These are phyloP conservation scores for Hypercompe scribonia DNA, from an alignment of 2,888 invertebrate species.

Conservation along the genomic window DNA sequence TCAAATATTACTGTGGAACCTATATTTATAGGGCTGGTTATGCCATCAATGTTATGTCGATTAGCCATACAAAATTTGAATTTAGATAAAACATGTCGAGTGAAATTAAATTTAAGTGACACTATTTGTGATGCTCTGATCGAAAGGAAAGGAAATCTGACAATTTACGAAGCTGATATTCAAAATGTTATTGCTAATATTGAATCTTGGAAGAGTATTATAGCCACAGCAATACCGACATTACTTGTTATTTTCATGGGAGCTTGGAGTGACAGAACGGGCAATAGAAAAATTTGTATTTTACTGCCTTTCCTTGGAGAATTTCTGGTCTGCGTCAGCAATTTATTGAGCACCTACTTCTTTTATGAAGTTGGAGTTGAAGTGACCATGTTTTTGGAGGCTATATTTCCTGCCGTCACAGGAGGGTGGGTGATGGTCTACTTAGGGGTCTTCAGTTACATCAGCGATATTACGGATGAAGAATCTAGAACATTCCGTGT, in stretches of 20 bases:
- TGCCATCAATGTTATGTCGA: slow-evolving; percentile 88
- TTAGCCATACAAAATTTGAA: slow-evolving; percentile 94
- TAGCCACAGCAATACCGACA: slow-evolving; percentile 84
- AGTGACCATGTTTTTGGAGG: slow-evolving; percentile 82
- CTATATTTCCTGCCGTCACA: slow-evolving; percentile 82
- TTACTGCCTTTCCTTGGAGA: slow-evolving; percentile 85
- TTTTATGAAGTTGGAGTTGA: slow-evolving; percentile 84
- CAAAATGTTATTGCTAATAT: slow-evolving; percentile 77
- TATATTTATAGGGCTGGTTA: slow-evolving; percentile 87
- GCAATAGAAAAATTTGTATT: slow-evolving; percentile 86
- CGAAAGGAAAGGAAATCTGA: slow-evolving; percentile 88
- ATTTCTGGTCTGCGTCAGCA: slow-evolving; percentile 77
- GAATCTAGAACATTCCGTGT: slow-evolving; percentile 87
- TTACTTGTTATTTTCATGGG: slow-evolving; percentile 85
- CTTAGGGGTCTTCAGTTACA: slow-evolving; percentile 87
- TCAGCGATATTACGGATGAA: slow-evolving; percentile 85
- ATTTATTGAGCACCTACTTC: slow-evolving; percentile 83
- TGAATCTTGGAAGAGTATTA: slow-evolving; percentile 85
- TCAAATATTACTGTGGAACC: slow-evolving; percentile 89
- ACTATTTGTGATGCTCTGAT: slow-evolving; percentile 91
- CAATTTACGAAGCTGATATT: neutral
- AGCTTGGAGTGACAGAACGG: slow-evolving; percentile 87
- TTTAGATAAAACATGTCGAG: slow-evolving; percentile 94
- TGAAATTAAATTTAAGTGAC: slow-evolving; percentile 90
- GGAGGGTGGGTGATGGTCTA: slow-evolving; percentile 85